Conservation (phyloP, 2,797 vertebrate genomes). For the Pangasius mekongensis region DNA sequence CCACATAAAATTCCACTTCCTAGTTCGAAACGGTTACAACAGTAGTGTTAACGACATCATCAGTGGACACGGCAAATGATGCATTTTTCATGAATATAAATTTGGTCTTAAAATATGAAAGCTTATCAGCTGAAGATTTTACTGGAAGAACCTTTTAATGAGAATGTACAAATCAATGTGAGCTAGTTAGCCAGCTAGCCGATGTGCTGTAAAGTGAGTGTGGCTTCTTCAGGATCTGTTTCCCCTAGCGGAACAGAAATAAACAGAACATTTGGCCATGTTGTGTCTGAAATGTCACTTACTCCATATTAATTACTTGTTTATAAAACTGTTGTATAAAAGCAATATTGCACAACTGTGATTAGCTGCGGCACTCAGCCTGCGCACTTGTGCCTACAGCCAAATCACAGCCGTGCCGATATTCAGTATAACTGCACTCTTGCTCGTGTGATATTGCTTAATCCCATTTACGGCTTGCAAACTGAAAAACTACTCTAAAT, state of each 20-base stretch:
- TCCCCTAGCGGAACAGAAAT: too few relatives aligned
- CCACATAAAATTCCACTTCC: not conserved
- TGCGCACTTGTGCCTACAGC: not conserved
- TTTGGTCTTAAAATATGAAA: not conserved
- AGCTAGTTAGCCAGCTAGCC: not conserved
- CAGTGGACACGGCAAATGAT: not conserved
- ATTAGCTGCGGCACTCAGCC: not conserved
- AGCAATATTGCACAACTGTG: too few relatives aligned
- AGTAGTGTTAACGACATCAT: not conserved
- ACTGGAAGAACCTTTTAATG: not conserved
- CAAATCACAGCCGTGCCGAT: not conserved
- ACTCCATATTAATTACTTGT: too few relatives aligned
- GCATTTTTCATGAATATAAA: not conserved
- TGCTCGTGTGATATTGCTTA: not conserved
- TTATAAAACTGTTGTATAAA: too few relatives aligned
- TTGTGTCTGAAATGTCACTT: too few relatives aligned
- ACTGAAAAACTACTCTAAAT: not conserved
- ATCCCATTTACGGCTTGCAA: not conserved
- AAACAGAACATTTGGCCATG: too few relatives aligned
- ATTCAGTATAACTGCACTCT: not conserved
- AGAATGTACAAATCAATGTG: not conserved
- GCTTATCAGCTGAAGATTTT: not conserved
- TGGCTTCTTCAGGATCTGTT: not conserved
- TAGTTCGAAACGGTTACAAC: not conserved
- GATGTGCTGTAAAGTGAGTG: not conserved